These are phyloP conservation scores for Nematopogon swammerdamellus DNA, from an alignment of 2,888 invertebrate genomes.

Conservation along the genomic window DNA sequence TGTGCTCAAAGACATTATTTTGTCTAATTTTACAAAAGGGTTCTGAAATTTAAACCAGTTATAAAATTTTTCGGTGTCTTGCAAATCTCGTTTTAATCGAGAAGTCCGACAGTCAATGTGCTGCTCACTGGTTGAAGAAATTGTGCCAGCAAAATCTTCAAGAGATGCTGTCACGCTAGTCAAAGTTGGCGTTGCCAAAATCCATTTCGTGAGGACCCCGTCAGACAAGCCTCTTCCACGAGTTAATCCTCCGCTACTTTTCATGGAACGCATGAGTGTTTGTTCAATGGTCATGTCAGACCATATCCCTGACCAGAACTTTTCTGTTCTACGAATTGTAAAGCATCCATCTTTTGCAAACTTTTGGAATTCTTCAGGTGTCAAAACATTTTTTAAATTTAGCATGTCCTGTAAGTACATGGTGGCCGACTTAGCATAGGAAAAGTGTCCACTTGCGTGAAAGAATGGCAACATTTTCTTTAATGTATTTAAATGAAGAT, in stretches of 20 bases:
- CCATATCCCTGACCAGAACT: conserved; percentile 12
- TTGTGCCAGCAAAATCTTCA: conserved; percentile 1
- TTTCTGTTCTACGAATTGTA: conserved; percentile 11
- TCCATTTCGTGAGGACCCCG: conserved; percentile 14
- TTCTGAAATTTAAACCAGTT: conserved; percentile 8
- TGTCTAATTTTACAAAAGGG: conserved; percentile 6
- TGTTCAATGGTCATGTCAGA: conserved; percentile 15
- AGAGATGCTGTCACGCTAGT: conserved; percentile 12
- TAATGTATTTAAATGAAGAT: conserved; percentile 16
- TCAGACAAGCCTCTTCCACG: conserved; percentile 10
- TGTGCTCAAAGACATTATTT: conserved; percentile 9
- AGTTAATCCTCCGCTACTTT: conserved; percentile 1
- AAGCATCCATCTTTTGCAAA: conserved; percentile 9
- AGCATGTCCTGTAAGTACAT: conserved; percentile 13
- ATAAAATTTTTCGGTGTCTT: conserved; percentile 8
- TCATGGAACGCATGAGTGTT: conserved; percentile 6
- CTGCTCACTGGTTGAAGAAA: too few species aligned
- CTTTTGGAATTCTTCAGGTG: conserved; percentile 8
- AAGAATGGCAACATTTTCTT: conserved; percentile 19
- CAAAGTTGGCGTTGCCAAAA: conserved; percentile 11
- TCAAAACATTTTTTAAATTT: conserved; percentile 8
- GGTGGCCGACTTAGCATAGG: conserved; percentile 7
- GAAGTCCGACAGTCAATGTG: background rate
- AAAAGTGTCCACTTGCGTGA: conserved; percentile 14
- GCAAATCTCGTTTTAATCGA: conserved; percentile 7